These are phyloP conservation scores for Hyppa rectilinea DNA, from an alignment of 2,888 invertebrate species.

Conservation along the genomic window DNA sequence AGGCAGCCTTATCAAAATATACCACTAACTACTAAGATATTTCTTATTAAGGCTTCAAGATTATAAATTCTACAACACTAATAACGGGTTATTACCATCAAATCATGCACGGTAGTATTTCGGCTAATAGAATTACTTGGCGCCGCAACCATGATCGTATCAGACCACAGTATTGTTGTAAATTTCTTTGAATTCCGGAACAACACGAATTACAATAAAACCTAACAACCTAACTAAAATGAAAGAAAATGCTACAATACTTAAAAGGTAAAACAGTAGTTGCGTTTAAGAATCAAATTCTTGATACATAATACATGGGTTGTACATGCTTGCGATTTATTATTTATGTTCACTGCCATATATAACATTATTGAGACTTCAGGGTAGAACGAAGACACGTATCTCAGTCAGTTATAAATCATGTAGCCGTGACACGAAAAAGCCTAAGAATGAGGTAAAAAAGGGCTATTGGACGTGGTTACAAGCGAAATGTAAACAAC, in stretches of 20 bases:
- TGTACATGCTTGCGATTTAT: constrained; percentile 45
- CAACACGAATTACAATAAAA: constrained; percentile 48
- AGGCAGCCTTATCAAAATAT: constrained; percentile 35
- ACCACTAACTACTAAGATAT: constrained; percentile 36
- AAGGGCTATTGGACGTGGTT: constrained; percentile 42
- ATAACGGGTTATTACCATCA: constrained; percentile 43
- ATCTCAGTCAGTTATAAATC: constrained; percentile 62
- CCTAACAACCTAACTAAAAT: constrained; percentile 38
- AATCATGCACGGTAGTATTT: constrained; percentile 48
- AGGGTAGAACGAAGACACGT: constrained; percentile 55
- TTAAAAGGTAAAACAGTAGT: constrained; percentile 29
- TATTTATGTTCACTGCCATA: constrained; percentile 56
- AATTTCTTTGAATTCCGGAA: constrained; percentile 56
- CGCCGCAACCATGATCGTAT: constrained; percentile 57
- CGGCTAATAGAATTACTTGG: constrained; percentile 61
- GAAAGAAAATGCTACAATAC: constrained; percentile 32
- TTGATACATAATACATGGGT: constrained; percentile 22
- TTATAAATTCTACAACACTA: constrained; percentile 45
- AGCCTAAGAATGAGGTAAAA: constrained; percentile 51
- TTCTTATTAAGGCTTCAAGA: constrained; percentile 28
- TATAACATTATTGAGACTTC: constrained; percentile 58
- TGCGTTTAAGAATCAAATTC: constrained; percentile 23
- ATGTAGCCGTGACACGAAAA: constrained; percentile 63
- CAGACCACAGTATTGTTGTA: constrained; percentile 46
- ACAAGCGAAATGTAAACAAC: constrained; percentile 54